phyloP scores from a whole-genome alignment of 2,888 invertebrate genomes.

The Busseola fusca region DNA sequence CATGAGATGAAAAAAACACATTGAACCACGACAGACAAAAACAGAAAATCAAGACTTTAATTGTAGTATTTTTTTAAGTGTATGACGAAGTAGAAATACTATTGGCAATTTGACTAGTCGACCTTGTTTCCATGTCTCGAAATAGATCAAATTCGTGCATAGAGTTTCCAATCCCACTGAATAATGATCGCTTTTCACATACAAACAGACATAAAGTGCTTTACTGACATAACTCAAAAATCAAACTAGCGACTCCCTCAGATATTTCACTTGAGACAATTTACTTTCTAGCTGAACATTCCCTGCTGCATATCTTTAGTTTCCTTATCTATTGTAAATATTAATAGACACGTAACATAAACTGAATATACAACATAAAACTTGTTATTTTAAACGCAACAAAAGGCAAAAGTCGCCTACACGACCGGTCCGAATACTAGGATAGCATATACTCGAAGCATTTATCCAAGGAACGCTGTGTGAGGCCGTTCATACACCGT shows the following conservation, averaged over 20 bases:
- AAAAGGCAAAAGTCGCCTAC: conserved; percentile 76
- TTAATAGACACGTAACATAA: conserved; percentile 62
- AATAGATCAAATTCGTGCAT: not conserved
- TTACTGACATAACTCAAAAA: conserved; percentile 15
- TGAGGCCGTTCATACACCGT: conserved; percentile 84
- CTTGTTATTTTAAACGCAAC: conserved; percentile 64
- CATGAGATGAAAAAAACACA: not conserved
- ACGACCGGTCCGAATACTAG: conserved; percentile 75
- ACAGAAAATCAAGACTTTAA: conserved; percentile 3
- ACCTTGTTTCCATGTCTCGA: not conserved
- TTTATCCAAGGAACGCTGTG: conserved; percentile 83
- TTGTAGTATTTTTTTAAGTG: not conserved
- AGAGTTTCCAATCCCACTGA: not conserved
- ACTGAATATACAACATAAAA: conserved; percentile 62
- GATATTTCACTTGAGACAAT: conserved; percentile 47
- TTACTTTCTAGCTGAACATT: conserved; percentile 47
- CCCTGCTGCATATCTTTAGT: conserved; percentile 31
- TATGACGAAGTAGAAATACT: not conserved
- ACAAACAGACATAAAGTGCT: conserved; percentile 28
- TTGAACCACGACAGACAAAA: not conserved
- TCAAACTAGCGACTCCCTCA: conserved; percentile 15
- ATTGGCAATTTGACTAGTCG: not conserved
- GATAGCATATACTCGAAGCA: conserved; percentile 67
- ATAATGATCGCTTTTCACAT: conserved; percentile 1
- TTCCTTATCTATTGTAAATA: conserved; percentile 62